A percentile compares a stretch with the other conserved stretches of the same genome.
Conservation (phyloP, 2,888 invertebrate species). For the Pyrrhia umbra region DNA sequence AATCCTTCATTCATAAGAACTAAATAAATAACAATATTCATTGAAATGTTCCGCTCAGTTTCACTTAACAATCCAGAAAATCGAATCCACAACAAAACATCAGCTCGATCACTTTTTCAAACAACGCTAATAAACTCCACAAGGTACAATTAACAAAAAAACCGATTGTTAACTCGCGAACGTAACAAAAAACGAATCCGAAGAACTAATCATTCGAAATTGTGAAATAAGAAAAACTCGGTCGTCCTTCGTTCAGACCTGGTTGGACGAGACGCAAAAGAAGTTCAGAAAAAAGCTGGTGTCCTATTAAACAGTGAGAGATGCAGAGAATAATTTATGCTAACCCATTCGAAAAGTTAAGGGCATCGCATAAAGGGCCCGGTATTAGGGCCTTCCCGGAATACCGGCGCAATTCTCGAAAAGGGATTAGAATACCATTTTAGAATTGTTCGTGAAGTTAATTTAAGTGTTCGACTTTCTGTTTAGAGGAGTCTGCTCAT, state of each 20-base stretch:
- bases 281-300: conserved; percentile 70
- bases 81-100: conserved; percentile 19
- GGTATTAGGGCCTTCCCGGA: conserved; percentile 71
- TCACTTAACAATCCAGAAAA: conserved; percentile 35
- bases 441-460: conserved; percentile 46
- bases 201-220: conserved; percentile 59
- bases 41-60: conserved; percentile 11
- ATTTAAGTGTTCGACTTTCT: conserved; percentile 40
- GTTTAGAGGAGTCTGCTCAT: conserved; percentile 10
- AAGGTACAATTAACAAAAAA: conserved; percentile 57
- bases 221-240: conserved; percentile 58
- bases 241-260: conserved; percentile 54
- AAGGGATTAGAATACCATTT: conserved; percentile 56
- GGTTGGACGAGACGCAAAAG: conserved; percentile 50
- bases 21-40: conserved; percentile 2
- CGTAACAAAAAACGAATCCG: conserved; percentile 48
- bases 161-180: conserved; percentile 50
- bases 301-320: conserved; percentile 81
- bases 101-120: conserved; percentile 25
- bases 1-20: not conserved
- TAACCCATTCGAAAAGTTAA: conserved; percentile 67
- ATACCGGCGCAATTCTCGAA: conserved; percentile 56
- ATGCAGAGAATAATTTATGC: conserved; percentile 81
- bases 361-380: conserved; percentile 68
- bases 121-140: conserved; percentile 53